phyloP scores from a whole-genome alignment of 2,888 invertebrate species.

The Abrostola tripartita region DNA sequence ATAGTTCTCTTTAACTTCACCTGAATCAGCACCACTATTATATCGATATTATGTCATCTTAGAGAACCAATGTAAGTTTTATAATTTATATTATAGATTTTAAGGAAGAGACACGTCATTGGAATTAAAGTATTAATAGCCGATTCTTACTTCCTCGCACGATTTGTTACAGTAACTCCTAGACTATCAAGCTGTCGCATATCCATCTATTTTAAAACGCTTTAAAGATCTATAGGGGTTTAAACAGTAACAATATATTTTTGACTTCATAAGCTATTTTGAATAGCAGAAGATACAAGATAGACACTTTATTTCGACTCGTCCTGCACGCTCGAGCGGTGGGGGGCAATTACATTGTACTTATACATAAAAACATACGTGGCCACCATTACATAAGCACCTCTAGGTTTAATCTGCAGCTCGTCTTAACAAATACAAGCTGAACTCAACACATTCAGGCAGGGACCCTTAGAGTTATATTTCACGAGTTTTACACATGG shows the following conservation, averaged over 20 bases:
- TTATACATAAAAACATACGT: constrained; percentile 29
- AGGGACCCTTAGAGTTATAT: constrained; percentile 21
- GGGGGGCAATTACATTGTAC: constrained; percentile 38
- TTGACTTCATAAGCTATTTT: constrained; percentile 27
- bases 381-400: constrained; percentile 53
- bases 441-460: constrained; percentile 24
- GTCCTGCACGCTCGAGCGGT: constrained; percentile 26
- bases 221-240: constrained; percentile 7
- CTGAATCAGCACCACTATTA: constrained; percentile 49
- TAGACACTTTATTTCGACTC: constrained; percentile 16
- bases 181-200: constrained; percentile 14
- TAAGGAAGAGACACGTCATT: constrained; percentile 27
- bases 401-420: constrained; percentile 33
- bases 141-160: constrained; percentile 3
- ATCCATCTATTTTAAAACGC: constrained; percentile 11
- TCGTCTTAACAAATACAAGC: constrained; percentile 33
- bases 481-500: constrained; percentile 13
- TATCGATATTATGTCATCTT: constrained; percentile 31
- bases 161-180: constrained; percentile 21
- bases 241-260: constrained; percentile 16
- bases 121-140: not conserved
- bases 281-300: constrained; percentile 25
- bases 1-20: constrained; percentile 28
- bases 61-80: constrained; percentile 34
- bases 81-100: constrained; percentile 11